Conservation (phyloP, 2,113 vertebrate genomes). For the Leuciscus idus region DNA sequence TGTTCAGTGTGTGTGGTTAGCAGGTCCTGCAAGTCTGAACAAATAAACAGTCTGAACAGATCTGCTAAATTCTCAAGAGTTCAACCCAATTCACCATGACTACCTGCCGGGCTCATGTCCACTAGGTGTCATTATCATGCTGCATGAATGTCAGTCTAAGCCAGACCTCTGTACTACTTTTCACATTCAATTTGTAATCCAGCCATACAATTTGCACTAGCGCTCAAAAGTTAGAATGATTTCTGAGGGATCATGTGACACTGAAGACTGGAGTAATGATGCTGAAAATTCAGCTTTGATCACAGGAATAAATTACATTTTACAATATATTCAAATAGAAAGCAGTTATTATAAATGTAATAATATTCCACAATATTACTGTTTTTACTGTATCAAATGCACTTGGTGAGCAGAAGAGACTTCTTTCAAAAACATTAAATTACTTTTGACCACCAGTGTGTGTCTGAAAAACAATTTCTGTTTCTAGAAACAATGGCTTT, state of each 20-base stretch:
- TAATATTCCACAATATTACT: too few species aligned
- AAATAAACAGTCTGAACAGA: neutral
- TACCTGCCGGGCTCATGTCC: neutral
- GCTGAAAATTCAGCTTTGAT: too few species aligned
- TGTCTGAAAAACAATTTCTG: neutral
- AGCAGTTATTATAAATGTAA: too few species aligned
- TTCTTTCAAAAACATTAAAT: too few species aligned
- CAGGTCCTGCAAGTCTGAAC: neutral
- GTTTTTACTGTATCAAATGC: too few species aligned
- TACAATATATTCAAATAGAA: too few species aligned
- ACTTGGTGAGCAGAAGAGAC: too few species aligned
- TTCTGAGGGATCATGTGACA: too few species aligned
- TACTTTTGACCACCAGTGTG: too few species aligned
- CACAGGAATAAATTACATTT: too few species aligned
- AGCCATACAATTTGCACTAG: neutral
- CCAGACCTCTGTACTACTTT: neutral
- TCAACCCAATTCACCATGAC: neutral
- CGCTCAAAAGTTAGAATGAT: too few species aligned
- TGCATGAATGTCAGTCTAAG: neutral
- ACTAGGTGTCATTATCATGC: slow-evolving; percentile 34
- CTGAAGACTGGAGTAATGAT: too few species aligned
- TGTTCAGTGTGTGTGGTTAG: neutral
- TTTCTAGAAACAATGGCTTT: neutral
- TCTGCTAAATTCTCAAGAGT: neutral
- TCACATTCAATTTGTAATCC: neutral